phyloP scores from a whole-genome alignment of 2,888 invertebrate species.

The Ectemnius lituratus region DNA sequence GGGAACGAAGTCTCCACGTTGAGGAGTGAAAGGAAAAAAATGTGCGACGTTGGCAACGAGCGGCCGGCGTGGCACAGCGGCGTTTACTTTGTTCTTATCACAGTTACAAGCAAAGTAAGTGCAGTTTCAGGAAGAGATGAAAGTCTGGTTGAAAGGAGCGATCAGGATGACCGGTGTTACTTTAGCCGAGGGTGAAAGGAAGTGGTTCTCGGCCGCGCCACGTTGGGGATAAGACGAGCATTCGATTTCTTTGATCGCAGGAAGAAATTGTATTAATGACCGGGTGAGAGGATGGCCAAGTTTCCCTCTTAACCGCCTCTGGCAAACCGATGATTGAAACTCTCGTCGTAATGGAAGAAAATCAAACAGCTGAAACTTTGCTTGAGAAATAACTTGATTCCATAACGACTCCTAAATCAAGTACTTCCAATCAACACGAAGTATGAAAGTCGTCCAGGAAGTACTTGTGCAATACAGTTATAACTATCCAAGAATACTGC shows the following conservation, averaged over 20 bases:
- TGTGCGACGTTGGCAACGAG: background rate
- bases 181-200: constrained; percentile 26
- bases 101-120: background rate
- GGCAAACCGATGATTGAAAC: too few relatives aligned
- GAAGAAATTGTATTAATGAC: background rate
- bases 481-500: too few relatives aligned
- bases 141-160: constrained; percentile 36
- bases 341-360: too few relatives aligned
- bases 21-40: background rate
- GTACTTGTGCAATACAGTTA: too few relatives aligned
- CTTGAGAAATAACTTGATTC: too few relatives aligned
- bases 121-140: constrained; percentile 35
- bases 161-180: background rate
- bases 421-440: too few relatives aligned
- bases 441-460: too few relatives aligned
- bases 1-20: too few relatives aligned
- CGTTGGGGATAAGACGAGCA: background rate
- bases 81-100: too few relatives aligned
- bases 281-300: background rate
- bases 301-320: background rate
- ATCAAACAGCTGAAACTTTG: too few relatives aligned
- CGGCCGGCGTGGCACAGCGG: too few relatives aligned
- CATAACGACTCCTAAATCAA: too few relatives aligned
- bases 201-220: background rate
- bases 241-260: constrained; percentile 2